Conservation (phyloP, 2,113 vertebrate species). For the Tapirus terrestris region DNA sequence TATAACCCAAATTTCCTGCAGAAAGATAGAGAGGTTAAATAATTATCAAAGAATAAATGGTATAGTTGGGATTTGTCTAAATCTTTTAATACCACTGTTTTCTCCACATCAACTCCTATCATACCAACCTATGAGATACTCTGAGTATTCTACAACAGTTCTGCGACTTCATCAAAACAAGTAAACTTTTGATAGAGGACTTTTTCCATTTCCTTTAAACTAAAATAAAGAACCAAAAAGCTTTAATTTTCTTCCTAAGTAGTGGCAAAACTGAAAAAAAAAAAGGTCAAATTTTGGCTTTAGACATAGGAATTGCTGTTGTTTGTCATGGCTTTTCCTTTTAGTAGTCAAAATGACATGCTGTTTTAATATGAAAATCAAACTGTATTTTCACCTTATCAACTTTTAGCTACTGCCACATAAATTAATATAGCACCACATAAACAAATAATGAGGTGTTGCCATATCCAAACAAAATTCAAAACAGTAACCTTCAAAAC, state of each 20-base stretch:
- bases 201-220: background rate
- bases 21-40: background rate
- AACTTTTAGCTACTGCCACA: background rate
- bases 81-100: background rate
- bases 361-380: background rate
- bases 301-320: background rate
- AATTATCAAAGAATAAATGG: constrained; percentile 2
- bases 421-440: background rate
- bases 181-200: background rate
- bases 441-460: background rate
- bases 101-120: background rate
- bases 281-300: background rate
- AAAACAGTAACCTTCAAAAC: constrained; percentile 24
- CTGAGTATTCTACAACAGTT: background rate
- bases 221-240: background rate
- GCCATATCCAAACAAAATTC: background rate
- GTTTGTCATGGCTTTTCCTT: background rate
- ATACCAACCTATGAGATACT: background rate
- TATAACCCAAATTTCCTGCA: background rate
- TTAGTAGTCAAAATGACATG: background rate
- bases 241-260: background rate
- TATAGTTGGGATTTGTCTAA: background rate
- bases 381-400: background rate
- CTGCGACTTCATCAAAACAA: background rate
- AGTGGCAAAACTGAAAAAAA: background rate